Evolutionary conservation across 1,140 invertebrate genomes (phyloP).

Genomic region (Nephotettix cincticeps): DNA sequence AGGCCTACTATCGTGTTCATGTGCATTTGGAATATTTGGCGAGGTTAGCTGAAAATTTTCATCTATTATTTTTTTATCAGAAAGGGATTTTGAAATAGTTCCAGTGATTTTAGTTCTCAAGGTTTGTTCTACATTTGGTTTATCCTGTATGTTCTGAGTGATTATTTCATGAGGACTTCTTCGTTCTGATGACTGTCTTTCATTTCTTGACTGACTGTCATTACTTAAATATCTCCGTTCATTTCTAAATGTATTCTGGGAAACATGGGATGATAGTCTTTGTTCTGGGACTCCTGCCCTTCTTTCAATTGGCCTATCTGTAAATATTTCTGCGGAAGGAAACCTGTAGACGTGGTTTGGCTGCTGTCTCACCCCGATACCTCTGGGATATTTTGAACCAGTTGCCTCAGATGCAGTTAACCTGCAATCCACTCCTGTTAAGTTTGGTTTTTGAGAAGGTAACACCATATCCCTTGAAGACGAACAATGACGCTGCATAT

Average conservation of each 20-base stretch:
- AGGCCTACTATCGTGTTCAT: neutral
- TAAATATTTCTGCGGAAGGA: neutral
- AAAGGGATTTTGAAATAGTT: neutral
- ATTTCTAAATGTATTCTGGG: neutral
- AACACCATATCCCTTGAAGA: neutral
- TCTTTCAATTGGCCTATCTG: neutral
- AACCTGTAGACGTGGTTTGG: neutral
- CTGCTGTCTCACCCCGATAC: neutral
- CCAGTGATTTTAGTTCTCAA: neutral
- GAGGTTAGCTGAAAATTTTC: neutral
- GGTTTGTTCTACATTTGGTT: neutral
- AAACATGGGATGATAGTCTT: neutral
- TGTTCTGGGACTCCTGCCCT: neutral
- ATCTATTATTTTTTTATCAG: neutral
- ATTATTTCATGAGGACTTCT: neutral
- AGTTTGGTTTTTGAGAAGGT: neutral
- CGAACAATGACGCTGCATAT: neutral
- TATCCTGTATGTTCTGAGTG: neutral
- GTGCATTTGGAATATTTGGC: neutral
- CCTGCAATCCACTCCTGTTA: neutral
- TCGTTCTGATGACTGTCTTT: neutral
- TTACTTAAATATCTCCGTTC: neutral
- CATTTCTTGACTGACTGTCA: neutral
- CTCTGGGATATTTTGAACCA: neutral
- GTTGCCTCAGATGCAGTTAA: neutral